These are phyloP conservation scores for Okapia johnstoni DNA, from an alignment of 2,113 vertebrate species.

Conservation along the genomic window DNA sequence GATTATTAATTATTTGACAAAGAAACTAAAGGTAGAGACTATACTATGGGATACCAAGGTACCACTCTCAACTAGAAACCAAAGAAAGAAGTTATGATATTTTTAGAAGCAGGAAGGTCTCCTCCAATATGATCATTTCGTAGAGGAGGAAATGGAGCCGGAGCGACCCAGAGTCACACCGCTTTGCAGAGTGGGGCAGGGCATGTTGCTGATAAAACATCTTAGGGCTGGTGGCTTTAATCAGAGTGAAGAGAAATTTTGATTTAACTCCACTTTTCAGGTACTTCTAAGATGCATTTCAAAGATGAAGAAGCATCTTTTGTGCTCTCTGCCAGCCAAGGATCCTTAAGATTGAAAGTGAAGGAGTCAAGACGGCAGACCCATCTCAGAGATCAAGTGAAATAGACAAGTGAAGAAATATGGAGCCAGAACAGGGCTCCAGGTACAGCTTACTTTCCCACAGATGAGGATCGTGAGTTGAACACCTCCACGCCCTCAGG, in stretches of 20 bases:
- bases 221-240: not conserved
- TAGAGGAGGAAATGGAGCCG: not conserved
- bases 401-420: not conserved
- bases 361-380: not conserved
- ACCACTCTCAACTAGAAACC: not conserved
- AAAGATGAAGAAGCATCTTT: not conserved
- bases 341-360: not conserved
- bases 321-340: not conserved
- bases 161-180: not conserved
- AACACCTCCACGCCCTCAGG: not conserved
- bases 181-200: not conserved
- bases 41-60: not conserved
- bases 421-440: not conserved
- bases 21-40: not conserved
- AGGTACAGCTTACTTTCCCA: not conserved
- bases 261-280: slow-evolving; percentile 1
- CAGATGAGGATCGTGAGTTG: too few relatives aligned
- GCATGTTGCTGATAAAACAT: not conserved
- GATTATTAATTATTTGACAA: not conserved
- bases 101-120: not conserved
- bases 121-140: not conserved
- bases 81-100: not conserved
- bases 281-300: not conserved
- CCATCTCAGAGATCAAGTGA: not conserved
- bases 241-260: not conserved